Evolutionary conservation across 2,888 invertebrate genomes (phyloP), one percentile per base, ranked within the genome.

Genomic region (Melitaea athalia): DNA sequence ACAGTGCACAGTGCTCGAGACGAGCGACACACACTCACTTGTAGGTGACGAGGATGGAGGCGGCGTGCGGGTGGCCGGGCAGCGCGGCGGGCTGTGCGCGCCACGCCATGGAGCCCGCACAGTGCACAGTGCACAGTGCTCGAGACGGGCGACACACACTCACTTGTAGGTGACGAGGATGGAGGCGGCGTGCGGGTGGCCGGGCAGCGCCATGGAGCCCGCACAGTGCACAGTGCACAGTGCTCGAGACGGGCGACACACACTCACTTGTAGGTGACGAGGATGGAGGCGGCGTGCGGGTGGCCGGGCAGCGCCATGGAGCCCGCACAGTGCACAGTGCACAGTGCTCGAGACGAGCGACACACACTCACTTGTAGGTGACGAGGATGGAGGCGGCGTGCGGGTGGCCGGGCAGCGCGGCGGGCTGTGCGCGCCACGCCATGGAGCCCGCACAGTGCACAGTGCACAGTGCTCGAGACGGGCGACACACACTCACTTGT

Each of bases 61-160:
- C 96, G 77, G 95, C 93, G 77, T 93, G 93, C 91, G 81, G 78
- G 72, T 80, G 82, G 68, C 81, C 82, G 75, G 65, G 97, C 96
- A 79, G 97, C 71, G 94, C 92, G 74, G 94, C 93, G 72, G 95
- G 94, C 95, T 96, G 75, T 33, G 78, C 96, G 63, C 95, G 94
- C 96, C 96, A 97, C 77, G 96, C 95, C 97, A 97, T 97, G 74
- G 95, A 95, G 69, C 97, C 97, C 3, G 47, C n/a, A n/a, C n/a
- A 47, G 47, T 2, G 11, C 14, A 3, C 12, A 14, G 47, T n/a
- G 11, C 1, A n/a, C 47, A 14, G 47, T n/a, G n/a, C 47, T 3
- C 47, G 47, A 47, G 10, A 47, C 14, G 47, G 1, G 47, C 15
- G 15, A n/a, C 7, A 0, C 15, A 71, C 81, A 71, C 81, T 71